Conservation (phyloP, 2,113 vertebrate genomes). For the Numenius arquata region DNA sequence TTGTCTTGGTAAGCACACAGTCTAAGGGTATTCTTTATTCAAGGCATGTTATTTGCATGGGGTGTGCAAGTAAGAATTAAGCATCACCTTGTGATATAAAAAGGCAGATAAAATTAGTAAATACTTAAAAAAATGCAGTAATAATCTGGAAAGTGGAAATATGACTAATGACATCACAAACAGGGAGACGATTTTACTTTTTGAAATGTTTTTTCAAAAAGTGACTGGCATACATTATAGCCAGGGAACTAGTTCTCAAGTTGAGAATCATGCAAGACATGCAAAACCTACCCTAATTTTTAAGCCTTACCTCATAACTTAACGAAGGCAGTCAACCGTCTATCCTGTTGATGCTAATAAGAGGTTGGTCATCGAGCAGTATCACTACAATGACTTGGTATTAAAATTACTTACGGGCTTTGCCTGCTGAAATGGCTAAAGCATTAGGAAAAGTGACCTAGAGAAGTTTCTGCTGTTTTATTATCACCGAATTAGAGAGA, state of each 20-base stretch:
- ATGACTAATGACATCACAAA: background rate
- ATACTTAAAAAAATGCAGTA: background rate
- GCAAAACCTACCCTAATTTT: background rate
- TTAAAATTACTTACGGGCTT: background rate
- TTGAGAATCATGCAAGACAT: background rate
- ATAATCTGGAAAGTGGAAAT: background rate
- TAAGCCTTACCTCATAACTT: background rate
- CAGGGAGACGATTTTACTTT: background rate
- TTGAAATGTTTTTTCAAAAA: background rate
- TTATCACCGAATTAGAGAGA: background rate
- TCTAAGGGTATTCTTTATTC: background rate
- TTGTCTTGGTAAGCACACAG: background rate
- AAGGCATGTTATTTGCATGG: background rate
- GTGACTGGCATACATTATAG: background rate
- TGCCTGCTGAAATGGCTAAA: background rate
- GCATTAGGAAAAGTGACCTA: background rate
- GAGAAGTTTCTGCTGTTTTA: background rate
- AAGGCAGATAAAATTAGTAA: background rate
- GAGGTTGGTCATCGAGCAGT: background rate
- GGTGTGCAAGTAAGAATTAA: background rate
- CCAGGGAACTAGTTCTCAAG: background rate
- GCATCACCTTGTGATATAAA: background rate
- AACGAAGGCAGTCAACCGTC: background rate
- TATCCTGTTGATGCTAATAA: background rate
- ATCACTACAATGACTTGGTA: background rate